Base-by-base conservation (phyloP, 23 tunicate genomes). In the Ascidia mentula region DNA sequence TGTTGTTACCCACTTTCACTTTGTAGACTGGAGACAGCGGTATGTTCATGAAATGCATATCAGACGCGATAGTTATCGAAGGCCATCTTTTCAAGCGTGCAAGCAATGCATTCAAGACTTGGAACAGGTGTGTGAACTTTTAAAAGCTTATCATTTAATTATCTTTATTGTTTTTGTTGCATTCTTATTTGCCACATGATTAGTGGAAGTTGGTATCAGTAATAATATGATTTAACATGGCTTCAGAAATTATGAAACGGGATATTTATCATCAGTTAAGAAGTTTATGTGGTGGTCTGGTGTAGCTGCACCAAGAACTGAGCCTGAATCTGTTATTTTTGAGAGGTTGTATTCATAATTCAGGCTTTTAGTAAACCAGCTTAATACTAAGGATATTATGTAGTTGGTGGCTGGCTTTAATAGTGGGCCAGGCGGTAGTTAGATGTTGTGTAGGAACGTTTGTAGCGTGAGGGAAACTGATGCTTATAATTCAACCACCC, bases 21-120 rank as follows among this genome's bases (percentile, higher is more conserved):
- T 37, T 61, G 17, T 72, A 92, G 97, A 79, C 91, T 26, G 92
- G 97, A 3, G 93, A 93, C 36, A 84, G 80, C 69, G 91, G 98
- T 45, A 84, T 93, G 77, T 90, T 84, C 79, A 88, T 87, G 83
- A 89, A 82, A 9, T 75, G 74, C 26, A 38, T 82, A 1, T 78
- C 40, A 8, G 80, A 78, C 3, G 70, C 71, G 22, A 69, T 79
- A 36, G 70, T 93, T 40, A 88, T 84, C 2, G 98, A 93, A 71
- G 98, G 98, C 28, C 87, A 93, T 46, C 70, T 93, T 36, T 88
- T 93, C 45, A 93, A 93, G 80, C 69, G 98, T 69, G 90, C 92
- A 42, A 87, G 90, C 74, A 93, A 93, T 71, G 93, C 98, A 0
- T 93, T 93, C 40, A 93, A 93, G 60, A 93, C 98, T 37, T 93